A percentile compares a stretch with the other conserved stretches of the same genome.
Conservation (phyloP, 2,113 vertebrate species). For the Proterorhinus semilunaris region DNA sequence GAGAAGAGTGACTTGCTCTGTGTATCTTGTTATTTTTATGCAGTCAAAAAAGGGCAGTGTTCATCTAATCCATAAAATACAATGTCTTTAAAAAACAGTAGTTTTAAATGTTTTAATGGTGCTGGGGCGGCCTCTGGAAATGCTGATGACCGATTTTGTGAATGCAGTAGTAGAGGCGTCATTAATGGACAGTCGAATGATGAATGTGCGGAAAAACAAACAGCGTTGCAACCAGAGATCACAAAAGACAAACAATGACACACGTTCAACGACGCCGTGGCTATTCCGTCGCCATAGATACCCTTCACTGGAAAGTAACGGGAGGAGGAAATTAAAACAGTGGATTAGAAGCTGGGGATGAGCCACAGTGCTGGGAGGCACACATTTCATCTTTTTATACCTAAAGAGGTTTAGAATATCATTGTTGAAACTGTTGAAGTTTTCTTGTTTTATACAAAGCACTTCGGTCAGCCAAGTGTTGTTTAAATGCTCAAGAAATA, state of each 20-base stretch:
- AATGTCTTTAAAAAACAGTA: too few relatives aligned
- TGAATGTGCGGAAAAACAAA: conserved; percentile 70
- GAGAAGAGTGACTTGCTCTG: too few relatives aligned
- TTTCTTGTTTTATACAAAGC: too few relatives aligned
- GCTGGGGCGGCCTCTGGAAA: conserved; percentile 14
- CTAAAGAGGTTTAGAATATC: too few relatives aligned
- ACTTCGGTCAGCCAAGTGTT: too few relatives aligned
- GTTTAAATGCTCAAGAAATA: too few relatives aligned
- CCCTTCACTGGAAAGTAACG: conserved; percentile 44
- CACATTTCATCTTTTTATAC: not conserved
- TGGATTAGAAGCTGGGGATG: conserved; percentile 46
- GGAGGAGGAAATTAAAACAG: conserved; percentile 53
- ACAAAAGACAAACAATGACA: conserved; percentile 69
- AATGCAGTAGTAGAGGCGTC: conserved; percentile 28
- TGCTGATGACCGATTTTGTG: conserved; percentile 16
- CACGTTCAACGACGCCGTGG: conserved; percentile 21
- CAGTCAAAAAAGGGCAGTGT: too few relatives aligned
- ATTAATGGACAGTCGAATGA: conserved; percentile 51
- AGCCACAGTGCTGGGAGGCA: conserved; percentile 17
- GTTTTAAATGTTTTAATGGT: not conserved
- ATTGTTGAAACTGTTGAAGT: too few relatives aligned
- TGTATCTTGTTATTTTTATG: too few relatives aligned
- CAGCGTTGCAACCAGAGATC: conserved; percentile 52
- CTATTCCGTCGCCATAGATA: conserved; percentile 50
- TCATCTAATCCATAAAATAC: too few relatives aligned